phyloP scores from a whole-genome alignment of 2,888 invertebrate species.

The Eristalis tenax region DNA sequence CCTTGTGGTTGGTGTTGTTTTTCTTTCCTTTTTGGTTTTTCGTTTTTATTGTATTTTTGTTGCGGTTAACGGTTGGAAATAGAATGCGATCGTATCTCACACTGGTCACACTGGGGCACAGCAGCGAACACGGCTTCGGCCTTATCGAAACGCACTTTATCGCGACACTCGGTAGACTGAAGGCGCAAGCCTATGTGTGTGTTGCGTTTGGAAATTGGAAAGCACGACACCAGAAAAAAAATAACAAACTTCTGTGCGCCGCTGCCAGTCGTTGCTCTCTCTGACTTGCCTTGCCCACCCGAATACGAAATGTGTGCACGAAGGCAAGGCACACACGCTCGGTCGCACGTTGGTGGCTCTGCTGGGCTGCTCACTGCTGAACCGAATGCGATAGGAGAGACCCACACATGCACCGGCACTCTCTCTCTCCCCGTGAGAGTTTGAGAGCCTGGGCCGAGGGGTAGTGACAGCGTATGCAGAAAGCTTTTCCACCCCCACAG shows the following conservation, averaged over 20 bases:
- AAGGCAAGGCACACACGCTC: background rate
- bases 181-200: constrained; percentile 48
- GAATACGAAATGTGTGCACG: constrained; percentile 53
- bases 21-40: background rate
- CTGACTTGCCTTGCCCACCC: constrained; percentile 58
- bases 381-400: constrained; percentile 9
- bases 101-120: background rate
- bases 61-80: background rate
- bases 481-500: constrained; percentile 70
- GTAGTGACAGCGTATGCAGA: constrained; percentile 41
- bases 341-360: background rate
- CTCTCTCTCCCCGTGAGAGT: background rate
- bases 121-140: background rate
- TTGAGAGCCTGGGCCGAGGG: background rate
- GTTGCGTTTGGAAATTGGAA: constrained; percentile 40
- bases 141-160: constrained; percentile 69
- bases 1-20: background rate
- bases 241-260: constrained; percentile 10
- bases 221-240: background rate
- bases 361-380: constrained; percentile 27
- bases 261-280: constrained; percentile 22
- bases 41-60: too few relatives aligned
- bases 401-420: background rate
- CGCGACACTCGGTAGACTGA: constrained; percentile 70
- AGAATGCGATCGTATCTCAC: constrained; percentile 13